Evolutionary conservation across 2,797 vertebrate species (phyloP).

Genomic region (Pseudochaenichthys georgianus): DNA sequence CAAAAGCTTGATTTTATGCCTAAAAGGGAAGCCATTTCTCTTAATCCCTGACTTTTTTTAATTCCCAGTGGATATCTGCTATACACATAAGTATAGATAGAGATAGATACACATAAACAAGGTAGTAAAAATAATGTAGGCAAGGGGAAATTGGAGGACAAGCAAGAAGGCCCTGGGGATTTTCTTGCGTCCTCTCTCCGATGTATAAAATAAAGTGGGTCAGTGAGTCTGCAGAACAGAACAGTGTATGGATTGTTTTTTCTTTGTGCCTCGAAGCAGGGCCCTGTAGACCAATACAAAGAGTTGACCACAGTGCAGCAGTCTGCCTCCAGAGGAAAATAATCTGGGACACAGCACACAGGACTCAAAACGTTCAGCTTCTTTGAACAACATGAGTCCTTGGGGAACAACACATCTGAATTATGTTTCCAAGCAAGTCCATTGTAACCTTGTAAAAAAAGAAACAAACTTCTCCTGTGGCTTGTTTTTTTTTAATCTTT

Average conservation of each 20-base stretch:
- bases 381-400: constrained; percentile 16
- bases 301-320: constrained; percentile 6
- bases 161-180: constrained; percentile 9
- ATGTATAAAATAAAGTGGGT: constrained; percentile 44
- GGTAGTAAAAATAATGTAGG: neutral
- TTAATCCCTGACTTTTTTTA: constrained; percentile 9
- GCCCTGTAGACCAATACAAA: constrained; percentile 29
- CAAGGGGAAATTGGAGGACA: constrained; percentile 18
- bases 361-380: constrained; percentile 3
- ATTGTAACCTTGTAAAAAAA: neutral
- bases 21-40: constrained; percentile 3
- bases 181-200: constrained; percentile 4
- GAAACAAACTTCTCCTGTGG: neutral
- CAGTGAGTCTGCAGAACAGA: constrained; percentile 37
- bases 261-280: constrained; percentile 12
- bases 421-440: constrained; percentile 23
- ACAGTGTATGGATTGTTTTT: constrained; percentile 28
- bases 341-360: constrained; percentile 4
- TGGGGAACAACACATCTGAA: constrained; percentile 19
- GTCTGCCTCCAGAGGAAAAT: constrained; percentile 20
- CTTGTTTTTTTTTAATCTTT: constrained; percentile 11
- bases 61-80: constrained; percentile 11
- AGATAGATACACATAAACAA: neutral
- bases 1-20: constrained; percentile 10
- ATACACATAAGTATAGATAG: neutral